Evolutionary conservation across 2,113 vertebrate genomes (phyloP).

Genomic region (Cariama cristata): DNA sequence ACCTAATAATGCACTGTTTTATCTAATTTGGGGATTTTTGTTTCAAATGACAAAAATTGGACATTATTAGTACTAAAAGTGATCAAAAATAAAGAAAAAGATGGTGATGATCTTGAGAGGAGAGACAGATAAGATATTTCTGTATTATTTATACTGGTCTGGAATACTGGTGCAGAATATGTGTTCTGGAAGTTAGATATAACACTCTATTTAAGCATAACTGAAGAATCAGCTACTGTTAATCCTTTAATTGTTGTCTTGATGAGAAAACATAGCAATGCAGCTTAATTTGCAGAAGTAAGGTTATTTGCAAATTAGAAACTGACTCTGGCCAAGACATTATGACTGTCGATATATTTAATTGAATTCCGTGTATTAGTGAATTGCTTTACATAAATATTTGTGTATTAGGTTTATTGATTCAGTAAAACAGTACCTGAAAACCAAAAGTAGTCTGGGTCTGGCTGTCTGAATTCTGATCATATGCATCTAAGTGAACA

Average conservation of each 20-base stretch:
- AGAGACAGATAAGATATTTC: neutral
- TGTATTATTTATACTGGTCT: neutral
- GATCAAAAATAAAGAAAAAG: neutral
- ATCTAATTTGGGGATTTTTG: neutral
- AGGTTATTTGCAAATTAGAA: neutral
- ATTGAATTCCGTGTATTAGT: neutral
- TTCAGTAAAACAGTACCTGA: neutral
- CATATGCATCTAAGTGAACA: neutral
- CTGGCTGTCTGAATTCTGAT: neutral
- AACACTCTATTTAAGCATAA: neutral
- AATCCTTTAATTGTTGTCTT: conserved; percentile 35
- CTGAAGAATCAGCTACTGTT: neutral
- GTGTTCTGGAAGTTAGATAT: neutral
- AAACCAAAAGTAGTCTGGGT: neutral
- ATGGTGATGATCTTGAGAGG: neutral
- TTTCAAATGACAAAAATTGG: neutral
- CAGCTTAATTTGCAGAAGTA: neutral
- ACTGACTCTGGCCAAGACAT: neutral
- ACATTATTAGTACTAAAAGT: neutral
- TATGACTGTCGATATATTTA: neutral
- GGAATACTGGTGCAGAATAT: neutral
- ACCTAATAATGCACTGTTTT: neutral
- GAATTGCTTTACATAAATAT: neutral
- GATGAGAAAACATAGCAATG: neutral
- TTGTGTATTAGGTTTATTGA: neutral